Evolutionary conservation across 2,797 vertebrate genomes (phyloP), one percentile per base, ranked within the genome.

Genomic region (Alcedo quadribrachys): DNA sequence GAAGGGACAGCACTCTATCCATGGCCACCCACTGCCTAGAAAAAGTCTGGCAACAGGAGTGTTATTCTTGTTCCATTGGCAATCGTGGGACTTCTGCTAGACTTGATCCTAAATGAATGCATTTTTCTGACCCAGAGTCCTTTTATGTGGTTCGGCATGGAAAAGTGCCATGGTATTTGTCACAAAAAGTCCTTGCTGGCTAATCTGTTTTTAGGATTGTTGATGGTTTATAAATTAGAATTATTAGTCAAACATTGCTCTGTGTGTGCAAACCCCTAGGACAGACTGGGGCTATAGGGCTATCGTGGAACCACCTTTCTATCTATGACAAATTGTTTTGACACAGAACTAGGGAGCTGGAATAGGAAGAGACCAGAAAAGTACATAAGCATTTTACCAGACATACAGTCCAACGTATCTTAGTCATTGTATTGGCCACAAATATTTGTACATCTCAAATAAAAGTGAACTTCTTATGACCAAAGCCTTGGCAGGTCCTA

Each of bases 31-130:
- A 97, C 95, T 84, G 93, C 90, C 96, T 96, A 96, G 95, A 95
- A 95, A 75, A 93, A 80, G 91, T 96, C 95, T 96, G 95, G 96
- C 95, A 97, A 95, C 95, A 96, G 94, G 94, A 88, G 66, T 96
- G 93, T 96, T 97, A 96, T 96, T 97, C 93, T 94, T 95, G 90
- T 95, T 97, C 93, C 78, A 95, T 61, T 96, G 94, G 96, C 94
- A 95, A 96, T 89, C 92, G 63, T 92, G 91, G 86, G 91, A 92
- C 95, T 96, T 95, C 86, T 95, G 95, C 93, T 96, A 96, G 96
- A 95, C 94, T 95, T 96, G 94, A 97, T 95, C 87, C 89, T 97
- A 97, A 97, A 96, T 96, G 92, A 96, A 96, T 95, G 93, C 96
- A 96, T 97, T 96, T 96, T 94, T 95, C 89, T 95, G 86, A 95